Evolutionary conservation across 2,113 vertebrate species (phyloP).

Genomic region (Coptodon rendalli): DNA sequence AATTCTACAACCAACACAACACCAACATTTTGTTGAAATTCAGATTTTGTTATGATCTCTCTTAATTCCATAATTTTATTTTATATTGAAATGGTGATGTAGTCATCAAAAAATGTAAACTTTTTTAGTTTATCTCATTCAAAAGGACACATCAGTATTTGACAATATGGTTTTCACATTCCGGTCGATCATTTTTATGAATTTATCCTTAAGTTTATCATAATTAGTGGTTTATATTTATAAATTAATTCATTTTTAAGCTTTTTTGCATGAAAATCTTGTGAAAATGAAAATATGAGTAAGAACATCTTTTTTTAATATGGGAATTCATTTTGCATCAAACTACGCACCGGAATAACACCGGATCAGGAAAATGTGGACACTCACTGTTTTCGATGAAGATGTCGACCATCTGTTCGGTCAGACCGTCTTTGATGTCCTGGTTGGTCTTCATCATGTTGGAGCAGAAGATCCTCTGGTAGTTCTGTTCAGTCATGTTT

Average conservation of each 20-base stretch:
- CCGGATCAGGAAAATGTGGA: accelerated
- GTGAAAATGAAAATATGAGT: neutral
- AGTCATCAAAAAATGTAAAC: accelerated
- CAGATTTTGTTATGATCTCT: accelerated
- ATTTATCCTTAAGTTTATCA: accelerated
- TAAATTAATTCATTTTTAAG: neutral
- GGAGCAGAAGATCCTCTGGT: slow-evolving; percentile 78
- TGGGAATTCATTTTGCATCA: neutral
- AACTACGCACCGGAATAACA: neutral
- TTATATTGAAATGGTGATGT: neutral
- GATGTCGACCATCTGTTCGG: slow-evolving; percentile 68
- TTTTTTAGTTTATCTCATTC: neutral
- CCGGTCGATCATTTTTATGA: neutral
- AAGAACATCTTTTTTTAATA: accelerated
- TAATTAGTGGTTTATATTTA: neutral
- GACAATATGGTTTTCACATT: neutral
- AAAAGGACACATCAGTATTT: neutral
- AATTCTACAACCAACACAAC: neutral
- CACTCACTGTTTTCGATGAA: slow-evolving; percentile 81
- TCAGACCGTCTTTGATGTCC: slow-evolving; percentile 54
- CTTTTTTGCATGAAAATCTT: neutral
- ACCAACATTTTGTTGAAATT: neutral
- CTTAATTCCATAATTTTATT: neutral
- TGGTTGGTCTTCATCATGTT: slow-evolving; percentile 83
- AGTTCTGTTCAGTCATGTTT: slow-evolving; percentile 70